phyloP scores from a whole-genome alignment of 2,888 invertebrate species.

The Callimorpha dominula region DNA sequence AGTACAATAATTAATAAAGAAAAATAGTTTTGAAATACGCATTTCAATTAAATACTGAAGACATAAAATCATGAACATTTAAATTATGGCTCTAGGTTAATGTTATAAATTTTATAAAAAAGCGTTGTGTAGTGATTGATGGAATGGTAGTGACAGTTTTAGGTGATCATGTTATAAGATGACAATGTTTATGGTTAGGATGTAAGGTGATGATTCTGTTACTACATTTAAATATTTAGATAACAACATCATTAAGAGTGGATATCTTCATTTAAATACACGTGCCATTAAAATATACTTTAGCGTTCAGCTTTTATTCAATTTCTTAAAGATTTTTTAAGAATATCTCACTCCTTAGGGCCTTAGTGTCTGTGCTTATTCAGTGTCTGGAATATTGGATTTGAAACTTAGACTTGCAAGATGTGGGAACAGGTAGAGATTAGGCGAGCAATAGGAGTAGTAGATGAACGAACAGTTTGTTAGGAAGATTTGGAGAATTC shows the following conservation, averaged over 20 bases:
- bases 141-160: neutral
- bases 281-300: constrained; percentile 3
- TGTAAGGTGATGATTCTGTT: neutral
- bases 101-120: constrained; percentile 6
- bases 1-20: neutral
- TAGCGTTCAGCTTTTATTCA: neutral
- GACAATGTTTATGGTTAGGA: constrained; percentile 1
- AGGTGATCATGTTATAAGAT: constrained; percentile 1
- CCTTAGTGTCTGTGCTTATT: neutral
- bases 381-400: neutral
- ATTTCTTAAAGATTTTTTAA: neutral
- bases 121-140: constrained; percentile 9
- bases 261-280: constrained; percentile 3
- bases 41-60: neutral
- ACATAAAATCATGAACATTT: constrained; percentile 10
- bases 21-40: neutral
- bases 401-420: neutral
- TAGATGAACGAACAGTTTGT: neutral
- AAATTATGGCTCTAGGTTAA: constrained; percentile 7
- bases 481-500: neutral
- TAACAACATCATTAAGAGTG: neutral
- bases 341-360: neutral
- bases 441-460: neutral
- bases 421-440: neutral
- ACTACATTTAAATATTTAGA: neutral